These are phyloP conservation scores for Lordiphosa fenestrarum DNA, from an alignment of 2,888 invertebrate species.

Conservation along the genomic window DNA sequence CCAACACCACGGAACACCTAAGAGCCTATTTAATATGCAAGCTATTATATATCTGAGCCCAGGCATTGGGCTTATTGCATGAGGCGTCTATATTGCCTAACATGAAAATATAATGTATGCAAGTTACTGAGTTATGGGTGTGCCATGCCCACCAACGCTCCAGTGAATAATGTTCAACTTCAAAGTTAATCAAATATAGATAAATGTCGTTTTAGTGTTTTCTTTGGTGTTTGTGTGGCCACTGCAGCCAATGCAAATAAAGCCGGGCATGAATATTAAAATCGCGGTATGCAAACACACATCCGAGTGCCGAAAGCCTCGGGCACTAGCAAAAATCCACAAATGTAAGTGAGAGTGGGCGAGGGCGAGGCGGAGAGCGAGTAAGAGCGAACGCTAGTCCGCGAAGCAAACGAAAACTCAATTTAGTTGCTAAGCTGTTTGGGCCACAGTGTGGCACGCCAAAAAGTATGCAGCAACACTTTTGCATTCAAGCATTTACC, in stretches of 20 bases:
- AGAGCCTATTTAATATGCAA: no score
- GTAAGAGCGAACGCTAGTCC: slow-evolving; percentile 44
- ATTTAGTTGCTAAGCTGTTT: slow-evolving; percentile 57
- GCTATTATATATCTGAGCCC: no score
- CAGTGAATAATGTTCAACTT: no score
- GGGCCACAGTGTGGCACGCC: slow-evolving; percentile 29
- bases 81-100: no score
- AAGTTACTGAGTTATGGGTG: no score
- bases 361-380: slow-evolving; percentile 11
- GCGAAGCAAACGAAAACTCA: slow-evolving; percentile 59
- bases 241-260: slow-evolving; percentile 29
- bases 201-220: no score
- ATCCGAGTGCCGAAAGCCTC: slow-evolving; percentile 3
- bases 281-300: slow-evolving; percentile 29
- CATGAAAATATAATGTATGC: no score
- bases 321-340: slow-evolving; percentile 4
- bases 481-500: slow-evolving; percentile 46
- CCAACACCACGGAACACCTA: no score
- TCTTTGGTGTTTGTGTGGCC: no score
- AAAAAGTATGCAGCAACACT: slow-evolving; percentile 59
- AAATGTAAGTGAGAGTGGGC: slow-evolving; percentile 8
- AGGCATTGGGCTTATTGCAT: no score
- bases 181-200: no score
- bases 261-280: slow-evolving; percentile 59
- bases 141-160: no score